These are phyloP conservation scores for Eupeodes latifasciatus DNA, from an alignment of 2,888 invertebrate species.

Conservation along the genomic window DNA sequence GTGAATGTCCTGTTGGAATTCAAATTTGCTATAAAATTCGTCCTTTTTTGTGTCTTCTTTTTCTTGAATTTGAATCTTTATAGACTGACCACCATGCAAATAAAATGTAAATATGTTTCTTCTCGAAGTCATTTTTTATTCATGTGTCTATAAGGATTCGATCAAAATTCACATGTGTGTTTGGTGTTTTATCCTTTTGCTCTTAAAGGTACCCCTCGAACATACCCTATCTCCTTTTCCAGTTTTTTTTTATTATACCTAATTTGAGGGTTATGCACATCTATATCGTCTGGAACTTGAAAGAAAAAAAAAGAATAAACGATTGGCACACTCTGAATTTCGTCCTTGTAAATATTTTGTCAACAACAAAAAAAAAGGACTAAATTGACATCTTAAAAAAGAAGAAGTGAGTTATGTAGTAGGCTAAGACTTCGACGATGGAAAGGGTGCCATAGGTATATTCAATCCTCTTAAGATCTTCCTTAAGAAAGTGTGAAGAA, in stretches of 20 bases:
- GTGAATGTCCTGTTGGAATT: constrained; percentile 63
- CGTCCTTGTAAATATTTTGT: constrained; percentile 75
- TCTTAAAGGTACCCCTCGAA: constrained; percentile 3
- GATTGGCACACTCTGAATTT: constrained; percentile 64
- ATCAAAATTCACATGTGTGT: constrained; percentile 59
- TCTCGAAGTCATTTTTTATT: constrained; percentile 63
- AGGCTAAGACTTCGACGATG: not conserved
- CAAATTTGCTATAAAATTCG: constrained; percentile 51
- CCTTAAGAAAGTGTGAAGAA: constrained; percentile 68
- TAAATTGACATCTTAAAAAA: constrained; percentile 34
- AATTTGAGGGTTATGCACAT: constrained; percentile 64
- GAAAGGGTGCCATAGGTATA: constrained; percentile 38
- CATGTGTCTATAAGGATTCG: constrained; percentile 45
- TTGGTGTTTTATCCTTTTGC: constrained; percentile 39
- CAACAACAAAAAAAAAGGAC: constrained; percentile 50
- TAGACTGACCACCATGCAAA: constrained; percentile 61
- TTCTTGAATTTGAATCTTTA: constrained; percentile 47
- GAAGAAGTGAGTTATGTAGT: constrained; percentile 32
- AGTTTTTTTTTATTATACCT: constrained; percentile 63
- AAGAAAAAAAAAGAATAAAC: not conserved
- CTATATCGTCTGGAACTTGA: not conserved
- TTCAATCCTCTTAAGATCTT: constrained; percentile 59
- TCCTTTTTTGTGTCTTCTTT: constrained; percentile 37
- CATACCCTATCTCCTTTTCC: constrained; percentile 4
- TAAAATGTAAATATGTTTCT: constrained; percentile 15